These are phyloP conservation scores for Drosophila tristis DNA, from an alignment of 1,140 invertebrate species.

Conservation along the genomic window DNA sequence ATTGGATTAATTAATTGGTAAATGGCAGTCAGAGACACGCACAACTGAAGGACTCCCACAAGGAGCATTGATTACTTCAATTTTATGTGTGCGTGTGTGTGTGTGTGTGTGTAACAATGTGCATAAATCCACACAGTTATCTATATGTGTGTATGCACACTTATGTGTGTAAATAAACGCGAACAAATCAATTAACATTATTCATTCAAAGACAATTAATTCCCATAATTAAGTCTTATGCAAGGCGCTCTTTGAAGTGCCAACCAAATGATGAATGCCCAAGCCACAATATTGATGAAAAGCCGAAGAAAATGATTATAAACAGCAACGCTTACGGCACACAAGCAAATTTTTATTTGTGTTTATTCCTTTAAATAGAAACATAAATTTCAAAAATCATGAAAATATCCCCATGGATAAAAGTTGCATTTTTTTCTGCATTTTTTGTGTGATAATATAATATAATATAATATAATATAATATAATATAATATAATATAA, in stretches of 20 bases:
- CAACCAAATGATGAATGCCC: conserved; percentile 28
- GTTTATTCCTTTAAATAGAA: too few species aligned
- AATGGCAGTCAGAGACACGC: conserved; percentile 16
- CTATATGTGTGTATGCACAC: not conserved
- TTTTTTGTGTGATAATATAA: too few species aligned
- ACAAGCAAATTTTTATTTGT: too few species aligned
- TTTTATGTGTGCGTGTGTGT: not conserved
- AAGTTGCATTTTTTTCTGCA: too few species aligned
- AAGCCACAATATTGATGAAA: not conserved
- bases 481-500: too few species aligned
- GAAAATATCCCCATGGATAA: too few species aligned
- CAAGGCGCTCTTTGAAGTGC: conserved; percentile 43
- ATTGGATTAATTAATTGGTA: conserved; percentile 51
- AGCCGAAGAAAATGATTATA: too few species aligned
- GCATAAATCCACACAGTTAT: not conserved
- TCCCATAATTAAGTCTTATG: conserved; percentile 64
- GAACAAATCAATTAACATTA: conserved; percentile 70
- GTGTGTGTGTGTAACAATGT: too few species aligned
- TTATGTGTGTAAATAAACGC: not conserved
- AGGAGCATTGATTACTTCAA: conserved; percentile 24
- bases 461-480: too few species aligned
- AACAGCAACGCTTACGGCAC: not conserved
- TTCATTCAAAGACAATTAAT: conserved; percentile 72
- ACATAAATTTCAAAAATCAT: too few species aligned
- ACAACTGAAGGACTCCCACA: not conserved